Conservation (phyloP, 1,140 invertebrate species). For the Capitella teleta region DNA sequence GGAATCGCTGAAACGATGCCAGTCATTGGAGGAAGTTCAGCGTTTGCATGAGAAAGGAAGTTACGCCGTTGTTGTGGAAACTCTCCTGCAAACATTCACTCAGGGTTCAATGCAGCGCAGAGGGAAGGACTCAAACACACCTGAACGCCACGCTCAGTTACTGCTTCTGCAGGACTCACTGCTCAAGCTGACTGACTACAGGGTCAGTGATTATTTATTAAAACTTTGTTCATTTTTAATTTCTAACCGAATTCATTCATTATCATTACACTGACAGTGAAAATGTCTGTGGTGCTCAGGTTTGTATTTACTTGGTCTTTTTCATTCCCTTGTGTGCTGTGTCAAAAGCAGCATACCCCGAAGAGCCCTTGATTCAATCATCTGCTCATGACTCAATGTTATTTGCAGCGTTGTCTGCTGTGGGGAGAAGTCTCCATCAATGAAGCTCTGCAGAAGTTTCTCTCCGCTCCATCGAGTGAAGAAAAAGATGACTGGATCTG, state of each 20-base stretch:
- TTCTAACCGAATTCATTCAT: not conserved
- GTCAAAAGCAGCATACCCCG: too few species aligned
- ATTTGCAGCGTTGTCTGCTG: constrained; percentile 53
- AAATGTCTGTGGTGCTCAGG: not conserved
- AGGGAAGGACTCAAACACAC: too few species aligned
- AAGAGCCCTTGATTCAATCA: too few species aligned
- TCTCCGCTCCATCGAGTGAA: constrained; percentile 15
- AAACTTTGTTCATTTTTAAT: not conserved
- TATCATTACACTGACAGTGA: not conserved
- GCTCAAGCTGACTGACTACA: constrained; percentile 46
- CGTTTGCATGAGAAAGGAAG: constrained; percentile 30
- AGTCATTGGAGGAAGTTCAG: constrained; percentile 41
- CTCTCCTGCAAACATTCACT: constrained; percentile 30
- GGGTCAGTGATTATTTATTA: constrained; percentile 16
- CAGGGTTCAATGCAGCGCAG: too few species aligned
- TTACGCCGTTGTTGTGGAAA: constrained; percentile 37
- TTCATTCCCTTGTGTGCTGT: too few species aligned
- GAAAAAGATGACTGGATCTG: constrained; percentile 30
- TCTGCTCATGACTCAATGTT: too few species aligned
- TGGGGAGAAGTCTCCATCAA: constrained; percentile 62
- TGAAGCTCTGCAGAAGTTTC: constrained; percentile 35
- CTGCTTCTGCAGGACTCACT: constrained; percentile 60
- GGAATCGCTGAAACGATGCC: constrained; percentile 33
- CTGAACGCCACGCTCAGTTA: constrained; percentile 48
- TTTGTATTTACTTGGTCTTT: too few species aligned